Evolutionary conservation across 2,113 vertebrate genomes (phyloP), one percentile per base, ranked within the genome.

Genomic region (Rhipidura dahli): DNA sequence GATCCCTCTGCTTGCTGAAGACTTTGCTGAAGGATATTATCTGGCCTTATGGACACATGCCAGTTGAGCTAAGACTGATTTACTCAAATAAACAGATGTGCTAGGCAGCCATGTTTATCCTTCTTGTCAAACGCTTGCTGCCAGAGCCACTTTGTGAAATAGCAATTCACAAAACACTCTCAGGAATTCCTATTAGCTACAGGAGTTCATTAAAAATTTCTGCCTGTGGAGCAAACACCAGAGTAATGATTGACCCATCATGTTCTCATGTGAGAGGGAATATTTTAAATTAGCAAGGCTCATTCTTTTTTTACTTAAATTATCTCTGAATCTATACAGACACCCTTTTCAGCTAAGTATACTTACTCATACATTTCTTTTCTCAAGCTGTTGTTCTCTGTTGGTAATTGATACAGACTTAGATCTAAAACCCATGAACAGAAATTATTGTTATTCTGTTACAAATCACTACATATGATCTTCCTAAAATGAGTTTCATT

Each of bases 131-230:
- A 94, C 2, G 8, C 75, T 91, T 77, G 63, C 95, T 95, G 94
- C 92, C 93, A 96, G 83, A 88, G 92, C 66, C 90, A 96, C 94
- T 94, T 97, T 94, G 82, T 90, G 88, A 93, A 96, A 88, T 54
- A 86, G 92, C 95, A 96, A 90, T 87, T 96, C 94, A 94, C 79
- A 81, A 95, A 96, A 86, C 89, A 97, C 93, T 94, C 91, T 30
- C 59, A 95, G 94, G 96, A 96, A 93, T 96, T 96, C 85, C 85
- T 96, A 86, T 95, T 91, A 97, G 90, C 93, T 96, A 85, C 82
- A 86, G 57, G 82, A 96, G 93, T 95, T 97, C 94, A 96, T 97
- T 96, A 96, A 96, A 95, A 95, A 95, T 71, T 96, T 93, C 95
- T 91, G 87, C 85, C 93, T 83, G 85, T 88, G 87, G 82, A 96